Evolutionary conservation across 2,113 vertebrate genomes (phyloP).

Genomic region (Varanus komodoensis): DNA sequence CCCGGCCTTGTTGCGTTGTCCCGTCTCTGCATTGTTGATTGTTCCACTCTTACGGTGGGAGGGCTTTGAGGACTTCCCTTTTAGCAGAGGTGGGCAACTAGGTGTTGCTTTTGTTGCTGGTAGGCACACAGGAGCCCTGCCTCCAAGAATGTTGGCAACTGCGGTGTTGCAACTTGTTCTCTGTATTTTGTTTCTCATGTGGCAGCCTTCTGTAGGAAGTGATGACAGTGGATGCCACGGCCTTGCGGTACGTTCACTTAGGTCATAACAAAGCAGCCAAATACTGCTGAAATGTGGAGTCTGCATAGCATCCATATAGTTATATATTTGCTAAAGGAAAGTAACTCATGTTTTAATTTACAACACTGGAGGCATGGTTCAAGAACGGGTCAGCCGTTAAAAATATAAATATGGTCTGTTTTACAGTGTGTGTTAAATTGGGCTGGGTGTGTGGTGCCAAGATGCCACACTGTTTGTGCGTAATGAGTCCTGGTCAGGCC

Average conservation of each 20-base stretch:
- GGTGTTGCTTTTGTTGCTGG: neutral
- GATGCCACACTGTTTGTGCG: conserved; percentile 34
- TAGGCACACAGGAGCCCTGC: neutral
- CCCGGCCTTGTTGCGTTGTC: neutral
- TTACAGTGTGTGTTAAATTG: conserved; percentile 20
- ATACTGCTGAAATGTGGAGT: conserved; percentile 9
- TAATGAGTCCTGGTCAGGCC: conserved; percentile 46
- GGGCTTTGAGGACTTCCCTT: neutral
- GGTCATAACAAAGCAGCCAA: conserved; percentile 21
- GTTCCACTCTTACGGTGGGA: neutral
- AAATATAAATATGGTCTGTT: neutral
- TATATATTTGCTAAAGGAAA: conserved; percentile 54
- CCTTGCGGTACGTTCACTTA: neutral
- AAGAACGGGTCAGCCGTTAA: conserved; percentile 1
- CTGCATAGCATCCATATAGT: conserved; percentile 18
- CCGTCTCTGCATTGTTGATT: neutral
- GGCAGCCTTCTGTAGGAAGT: conserved; percentile 8
- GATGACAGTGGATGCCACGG: conserved; percentile 24
- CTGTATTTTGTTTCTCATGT: neutral
- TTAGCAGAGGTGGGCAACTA: too few species aligned
- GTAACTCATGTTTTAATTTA: conserved; percentile 31
- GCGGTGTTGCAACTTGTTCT: neutral
- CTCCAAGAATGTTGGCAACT: neutral
- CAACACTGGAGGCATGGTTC: neutral
- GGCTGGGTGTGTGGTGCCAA: conserved; percentile 19